Evolutionary conservation across 1,140 invertebrate genomes (phyloP).

Genomic region (Schmidtea mediterranea): DNA sequence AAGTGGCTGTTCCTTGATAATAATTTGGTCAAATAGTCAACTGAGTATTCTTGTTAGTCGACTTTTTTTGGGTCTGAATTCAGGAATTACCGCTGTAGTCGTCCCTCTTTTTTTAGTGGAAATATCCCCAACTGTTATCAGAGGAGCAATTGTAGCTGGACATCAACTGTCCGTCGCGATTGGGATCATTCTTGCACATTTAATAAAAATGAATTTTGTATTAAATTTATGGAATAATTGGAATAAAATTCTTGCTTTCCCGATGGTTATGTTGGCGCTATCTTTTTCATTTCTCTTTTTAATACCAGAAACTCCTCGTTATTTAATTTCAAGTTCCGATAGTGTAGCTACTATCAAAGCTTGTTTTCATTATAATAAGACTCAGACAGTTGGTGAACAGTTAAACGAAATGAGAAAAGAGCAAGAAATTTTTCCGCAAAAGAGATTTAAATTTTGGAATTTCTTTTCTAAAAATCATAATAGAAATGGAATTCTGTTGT

Average conservation of each 20-base stretch:
- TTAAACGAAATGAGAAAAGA: no score
- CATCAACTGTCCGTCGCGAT: conserved; percentile 62
- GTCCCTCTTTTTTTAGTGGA: conserved; percentile 59
- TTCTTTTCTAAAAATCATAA: no score
- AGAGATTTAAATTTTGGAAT: no score
- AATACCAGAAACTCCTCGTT: conserved; percentile 67
- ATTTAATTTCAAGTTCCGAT: conserved; percentile 23
- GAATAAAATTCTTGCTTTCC: conserved; percentile 37
- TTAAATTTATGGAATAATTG: conserved; percentile 14
- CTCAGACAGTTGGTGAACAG: no score
- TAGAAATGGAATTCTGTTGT: conserved; percentile 14
- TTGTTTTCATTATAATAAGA: no score
- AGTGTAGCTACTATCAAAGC: neutral
- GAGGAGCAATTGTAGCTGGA: conserved; percentile 52
- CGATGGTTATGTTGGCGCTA: conserved; percentile 44
- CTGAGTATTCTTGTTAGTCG: neutral
- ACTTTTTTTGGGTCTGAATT: neutral
- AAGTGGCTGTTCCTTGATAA: conserved; percentile 21
- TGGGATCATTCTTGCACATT: conserved; percentile 40
- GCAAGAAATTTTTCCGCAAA: no score
- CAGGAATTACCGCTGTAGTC: conserved; percentile 33
- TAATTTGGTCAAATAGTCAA: neutral
- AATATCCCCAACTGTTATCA: conserved; percentile 47
- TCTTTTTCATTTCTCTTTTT: conserved; percentile 45
- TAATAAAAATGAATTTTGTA: conserved; percentile 33